Evolutionary conservation across 2,113 vertebrate species (phyloP), one percentile per base, ranked within the genome.

Genomic region (Oreochromis niloticus): DNA sequence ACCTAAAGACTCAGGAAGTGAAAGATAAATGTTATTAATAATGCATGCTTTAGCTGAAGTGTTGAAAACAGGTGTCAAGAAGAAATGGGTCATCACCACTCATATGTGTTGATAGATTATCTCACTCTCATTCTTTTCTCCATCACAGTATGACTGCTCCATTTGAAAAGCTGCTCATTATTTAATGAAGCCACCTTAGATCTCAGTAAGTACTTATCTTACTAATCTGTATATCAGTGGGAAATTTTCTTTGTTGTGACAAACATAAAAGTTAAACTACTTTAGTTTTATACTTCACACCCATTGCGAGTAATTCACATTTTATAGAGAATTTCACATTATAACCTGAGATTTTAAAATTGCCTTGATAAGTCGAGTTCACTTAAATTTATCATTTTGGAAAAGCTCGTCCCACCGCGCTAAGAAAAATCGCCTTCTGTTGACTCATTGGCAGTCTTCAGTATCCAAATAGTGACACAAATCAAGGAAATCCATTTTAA

Each of bases 21-120:
- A 57, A 61, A 57, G 61, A 78, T 57, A 88, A 87, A 92, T 84
- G 24, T 24, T 24, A 43, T 92, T 87, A 93, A 92, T 95, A 89
- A 87, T 94, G 88, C 85, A 83, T 85, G 57, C 81, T 88, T 88
- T 80, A 27, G 48, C 83, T 90, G 80, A 91, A 87, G 84, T 89
- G 71, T 88, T 90, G 87, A 88, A 50, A 94, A 94, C 87, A 90
- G 86, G 88, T 94, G 84, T 91, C 43, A 71, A 85, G 71, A 84
- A 79, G 68, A 93, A 93, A 89, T 71, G 85, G 90, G 85, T 90
- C 85, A 87, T 83, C 48, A n/a, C 56, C 88, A 89, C 89, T 93
- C 84, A 89, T 81, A 94, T 80, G 83, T 71, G 91, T 88, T 88
- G 89, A 94, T 90, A 80, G 85, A 92, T 91, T 84, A 90, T 90